These are phyloP conservation scores for Saturnia pavonia DNA, from an alignment of 2,888 invertebrate species.

Conservation along the genomic window DNA sequence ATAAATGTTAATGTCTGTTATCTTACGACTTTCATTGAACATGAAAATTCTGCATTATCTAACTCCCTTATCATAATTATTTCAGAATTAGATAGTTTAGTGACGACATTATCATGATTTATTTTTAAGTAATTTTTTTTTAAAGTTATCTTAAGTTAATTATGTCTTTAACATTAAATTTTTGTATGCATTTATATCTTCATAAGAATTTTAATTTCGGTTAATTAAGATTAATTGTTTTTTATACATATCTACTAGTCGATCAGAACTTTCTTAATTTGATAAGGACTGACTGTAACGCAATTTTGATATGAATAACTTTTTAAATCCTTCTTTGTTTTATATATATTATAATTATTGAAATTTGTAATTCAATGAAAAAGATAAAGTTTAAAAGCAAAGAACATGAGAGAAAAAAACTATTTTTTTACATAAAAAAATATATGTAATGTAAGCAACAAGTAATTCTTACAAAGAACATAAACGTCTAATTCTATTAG, in stretches of 20 bases:
- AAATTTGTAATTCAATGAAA: neutral
- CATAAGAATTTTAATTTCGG: neutral
- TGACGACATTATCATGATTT: neutral
- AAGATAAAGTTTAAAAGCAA: neutral
- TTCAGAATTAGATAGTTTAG: neutral
- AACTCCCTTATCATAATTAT: neutral
- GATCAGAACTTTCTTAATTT: neutral
- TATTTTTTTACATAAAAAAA: neutral
- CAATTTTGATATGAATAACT: neutral
- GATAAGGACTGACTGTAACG: neutral
- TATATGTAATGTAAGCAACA: no score
- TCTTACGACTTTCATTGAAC: neutral
- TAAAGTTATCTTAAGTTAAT: neutral
- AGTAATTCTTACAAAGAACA: neutral
- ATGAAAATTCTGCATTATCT: neutral
- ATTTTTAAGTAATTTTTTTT: conserved; percentile 3
- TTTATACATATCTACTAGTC: neutral
- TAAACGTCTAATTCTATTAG: neutral
- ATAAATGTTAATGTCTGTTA: neutral
- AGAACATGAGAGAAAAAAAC: neutral
- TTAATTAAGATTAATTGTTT: neutral
- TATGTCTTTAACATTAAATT: no score
- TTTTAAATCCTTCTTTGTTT: neutral
- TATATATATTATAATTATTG: neutral
- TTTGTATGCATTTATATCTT: neutral